Evolutionary conservation across 2,797 vertebrate genomes (phyloP).

Genomic region (Tokudaia tokunoshimensis): DNA sequence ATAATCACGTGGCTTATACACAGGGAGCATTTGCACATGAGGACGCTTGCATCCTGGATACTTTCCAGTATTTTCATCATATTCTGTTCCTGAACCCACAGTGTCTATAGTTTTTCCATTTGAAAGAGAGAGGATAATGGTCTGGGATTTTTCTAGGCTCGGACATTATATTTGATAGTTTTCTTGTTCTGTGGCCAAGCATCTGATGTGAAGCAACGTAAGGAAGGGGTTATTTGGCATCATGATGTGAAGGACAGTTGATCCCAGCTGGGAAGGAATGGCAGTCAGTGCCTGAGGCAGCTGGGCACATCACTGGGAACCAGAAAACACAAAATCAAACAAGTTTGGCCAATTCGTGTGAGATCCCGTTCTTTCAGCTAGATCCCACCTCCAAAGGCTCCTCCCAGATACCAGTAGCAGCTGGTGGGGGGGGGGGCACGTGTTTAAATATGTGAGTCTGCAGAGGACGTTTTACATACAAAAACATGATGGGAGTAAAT

Average conservation of each 20-base stretch:
- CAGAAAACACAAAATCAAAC: not conserved
- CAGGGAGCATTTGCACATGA: rapidly evolving
- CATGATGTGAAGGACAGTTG: too few species aligned
- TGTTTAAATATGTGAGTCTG: not conserved
- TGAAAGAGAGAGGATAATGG: not conserved
- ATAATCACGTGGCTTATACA: not conserved
- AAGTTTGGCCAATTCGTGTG: too few species aligned
- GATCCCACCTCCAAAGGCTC: not conserved
- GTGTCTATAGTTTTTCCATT: not conserved
- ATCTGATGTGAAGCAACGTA: not conserved
- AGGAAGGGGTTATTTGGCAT: not conserved
- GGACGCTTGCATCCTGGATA: not conserved
- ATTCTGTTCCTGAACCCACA: not conserved
- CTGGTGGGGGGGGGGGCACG: not conserved
- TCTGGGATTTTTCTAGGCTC: not conserved
- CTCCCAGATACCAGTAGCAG: too few species aligned
- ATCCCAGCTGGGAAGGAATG: not conserved
- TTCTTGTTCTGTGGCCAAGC: not conserved
- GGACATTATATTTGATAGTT: not conserved
- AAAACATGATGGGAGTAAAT: not conserved
- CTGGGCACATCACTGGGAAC: not conserved
- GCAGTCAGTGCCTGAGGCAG: not conserved
- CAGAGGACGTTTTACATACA: not conserved
- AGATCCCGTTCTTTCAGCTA: not conserved
- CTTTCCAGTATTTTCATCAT: not conserved